Conservation (phyloP, 2,797 vertebrate species). For the Bradypodion pumilum region DNA sequence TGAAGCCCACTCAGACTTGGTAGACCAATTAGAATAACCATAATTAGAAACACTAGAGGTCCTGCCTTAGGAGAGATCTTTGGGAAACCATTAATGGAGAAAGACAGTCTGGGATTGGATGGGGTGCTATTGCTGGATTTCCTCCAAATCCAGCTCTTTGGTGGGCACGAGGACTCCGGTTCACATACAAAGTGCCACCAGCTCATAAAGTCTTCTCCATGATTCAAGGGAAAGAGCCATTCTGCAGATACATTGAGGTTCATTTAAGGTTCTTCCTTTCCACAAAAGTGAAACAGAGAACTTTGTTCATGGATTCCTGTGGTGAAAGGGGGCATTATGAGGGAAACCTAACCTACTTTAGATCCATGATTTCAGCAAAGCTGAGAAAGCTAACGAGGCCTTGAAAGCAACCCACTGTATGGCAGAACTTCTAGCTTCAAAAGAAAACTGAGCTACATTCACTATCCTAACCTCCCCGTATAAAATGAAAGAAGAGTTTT, state of each 20-base stretch:
- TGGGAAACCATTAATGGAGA: background rate
- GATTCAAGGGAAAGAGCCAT: background rate
- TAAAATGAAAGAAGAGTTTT: background rate
- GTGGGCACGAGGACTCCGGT: no score
- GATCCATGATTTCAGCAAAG: background rate
- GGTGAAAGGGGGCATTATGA: background rate
- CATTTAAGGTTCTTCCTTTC: no score
- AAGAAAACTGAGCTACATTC: background rate
- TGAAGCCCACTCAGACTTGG: no score
- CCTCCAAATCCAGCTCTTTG: no score
- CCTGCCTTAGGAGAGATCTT: background rate
- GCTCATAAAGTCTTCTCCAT: background rate
- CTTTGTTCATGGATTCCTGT: background rate
- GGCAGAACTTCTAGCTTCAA: background rate
- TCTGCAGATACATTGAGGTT: background rate
- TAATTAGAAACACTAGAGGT: background rate
- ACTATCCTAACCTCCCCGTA: background rate
- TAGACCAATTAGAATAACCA: background rate
- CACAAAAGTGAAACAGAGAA: background rate
- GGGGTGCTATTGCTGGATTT: no score
- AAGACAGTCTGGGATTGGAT: background rate
- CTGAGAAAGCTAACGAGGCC: no score
- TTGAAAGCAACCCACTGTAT: background rate
- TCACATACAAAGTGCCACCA: background rate
- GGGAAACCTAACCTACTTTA: no score